Percentiles rank a stretch among this genome's conserved stretches.
Conservation (phyloP, 2,113 vertebrate species). For the Leptosomus discolor region DNA sequence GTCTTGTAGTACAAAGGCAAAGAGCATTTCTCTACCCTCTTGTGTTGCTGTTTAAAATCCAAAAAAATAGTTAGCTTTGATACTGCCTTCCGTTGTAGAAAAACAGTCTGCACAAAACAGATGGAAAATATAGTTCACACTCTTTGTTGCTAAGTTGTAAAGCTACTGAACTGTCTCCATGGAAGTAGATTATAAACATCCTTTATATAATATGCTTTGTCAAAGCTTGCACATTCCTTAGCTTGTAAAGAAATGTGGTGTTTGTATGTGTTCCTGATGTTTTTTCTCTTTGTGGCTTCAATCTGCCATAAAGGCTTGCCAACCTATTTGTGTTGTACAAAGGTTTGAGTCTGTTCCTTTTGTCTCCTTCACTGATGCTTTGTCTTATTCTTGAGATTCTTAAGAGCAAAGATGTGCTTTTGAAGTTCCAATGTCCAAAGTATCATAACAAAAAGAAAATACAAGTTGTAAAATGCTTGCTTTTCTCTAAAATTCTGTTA, state of each 20-base stretch:
- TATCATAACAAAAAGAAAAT: background rate
- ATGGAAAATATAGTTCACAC: constrained; percentile 34
- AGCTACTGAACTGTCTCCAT: constrained; percentile 53
- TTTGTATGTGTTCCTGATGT: constrained; percentile 37
- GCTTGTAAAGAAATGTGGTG: constrained; percentile 33
- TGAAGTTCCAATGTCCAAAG: background rate
- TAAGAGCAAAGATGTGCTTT: background rate
- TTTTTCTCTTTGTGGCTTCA: background rate
- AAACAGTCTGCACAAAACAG: background rate
- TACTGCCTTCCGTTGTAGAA: background rate
- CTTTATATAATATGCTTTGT: constrained; percentile 34
- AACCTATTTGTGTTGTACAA: background rate
- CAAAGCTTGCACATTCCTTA: constrained; percentile 41
- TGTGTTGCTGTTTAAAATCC: background rate
- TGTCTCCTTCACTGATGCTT: background rate
- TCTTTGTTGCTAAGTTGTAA: constrained; percentile 29
- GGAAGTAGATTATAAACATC: constrained; percentile 53
- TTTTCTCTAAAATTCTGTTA: background rate
- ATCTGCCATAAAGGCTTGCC: background rate
- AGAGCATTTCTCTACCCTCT: background rate
- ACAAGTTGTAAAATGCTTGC: background rate
- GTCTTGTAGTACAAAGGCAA: background rate
- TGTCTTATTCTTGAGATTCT: background rate
- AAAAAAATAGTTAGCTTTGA: background rate
- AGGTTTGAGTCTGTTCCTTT: background rate